These are phyloP conservation scores for Gambelia wislizenii DNA, from an alignment of 2,797 vertebrate genomes.

Conservation along the genomic window DNA sequence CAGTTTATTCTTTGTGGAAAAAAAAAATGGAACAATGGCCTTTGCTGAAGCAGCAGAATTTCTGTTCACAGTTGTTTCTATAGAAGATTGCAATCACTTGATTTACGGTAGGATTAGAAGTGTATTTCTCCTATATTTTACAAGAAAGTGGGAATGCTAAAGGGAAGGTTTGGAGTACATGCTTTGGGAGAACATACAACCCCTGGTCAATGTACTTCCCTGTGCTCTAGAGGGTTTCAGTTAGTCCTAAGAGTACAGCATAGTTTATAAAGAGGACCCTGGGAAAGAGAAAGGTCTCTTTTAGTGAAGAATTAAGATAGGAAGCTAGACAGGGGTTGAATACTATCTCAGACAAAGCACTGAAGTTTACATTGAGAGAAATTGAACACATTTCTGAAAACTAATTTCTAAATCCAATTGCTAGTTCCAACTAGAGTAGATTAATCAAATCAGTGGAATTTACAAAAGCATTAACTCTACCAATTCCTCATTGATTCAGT, in stretches of 20 bases:
- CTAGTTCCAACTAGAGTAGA: no score
- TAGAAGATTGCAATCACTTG: neutral
- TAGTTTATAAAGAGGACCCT: neutral
- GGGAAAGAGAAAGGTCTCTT: no score
- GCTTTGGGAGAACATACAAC: no score
- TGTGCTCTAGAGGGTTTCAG: neutral
- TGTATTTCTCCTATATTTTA: no score
- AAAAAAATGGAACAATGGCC: neutral
- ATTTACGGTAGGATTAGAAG: neutral
- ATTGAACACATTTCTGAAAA: neutral
- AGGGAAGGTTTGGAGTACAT: neutral
- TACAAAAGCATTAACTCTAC: no score
- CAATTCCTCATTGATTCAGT: no score
- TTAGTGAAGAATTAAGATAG: neutral
- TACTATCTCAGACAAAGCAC: neutral
- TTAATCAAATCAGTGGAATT: no score
- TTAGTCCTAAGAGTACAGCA: neutral
- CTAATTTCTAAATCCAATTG: neutral
- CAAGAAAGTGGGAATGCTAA: neutral
- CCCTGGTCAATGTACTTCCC: no score
- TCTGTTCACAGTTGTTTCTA: neutral
- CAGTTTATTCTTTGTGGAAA: neutral
- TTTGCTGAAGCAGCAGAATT: neutral
- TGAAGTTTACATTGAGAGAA: neutral
- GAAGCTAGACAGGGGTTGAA: neutral